These are phyloP conservation scores for Silurus meridionalis DNA, from an alignment of 2,113 vertebrate species.

Conservation along the genomic window DNA sequence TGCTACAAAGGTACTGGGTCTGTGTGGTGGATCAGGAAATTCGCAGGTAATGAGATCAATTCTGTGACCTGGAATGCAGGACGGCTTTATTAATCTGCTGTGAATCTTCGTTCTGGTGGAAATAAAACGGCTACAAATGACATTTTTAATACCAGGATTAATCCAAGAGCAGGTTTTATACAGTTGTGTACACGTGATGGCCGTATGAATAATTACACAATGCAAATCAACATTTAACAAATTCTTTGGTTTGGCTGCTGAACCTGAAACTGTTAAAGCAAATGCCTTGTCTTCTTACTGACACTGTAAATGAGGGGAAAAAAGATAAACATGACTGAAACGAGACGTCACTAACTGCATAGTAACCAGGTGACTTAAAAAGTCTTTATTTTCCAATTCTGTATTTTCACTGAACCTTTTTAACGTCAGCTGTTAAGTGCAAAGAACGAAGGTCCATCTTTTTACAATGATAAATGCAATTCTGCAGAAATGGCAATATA, in stretches of 20 bases:
- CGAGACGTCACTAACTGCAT: slow-evolving; percentile 1
- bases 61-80: slow-evolving; percentile 59
- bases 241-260: slow-evolving; percentile 67
- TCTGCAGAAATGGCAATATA: slow-evolving; percentile 12
- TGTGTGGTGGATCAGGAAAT: slow-evolving; percentile 70
- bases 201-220: neutral
- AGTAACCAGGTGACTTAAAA: neutral
- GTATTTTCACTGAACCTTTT: neutral
- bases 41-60: slow-evolving; percentile 54
- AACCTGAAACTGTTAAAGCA: slow-evolving; percentile 53
- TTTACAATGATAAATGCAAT: slow-evolving; percentile 33
- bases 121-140: neutral
- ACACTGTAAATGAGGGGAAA: slow-evolving; percentile 24
- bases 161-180: neutral
- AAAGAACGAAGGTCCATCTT: slow-evolving; percentile 7
- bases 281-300: slow-evolving; percentile 18
- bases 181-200: slow-evolving; percentile 11
- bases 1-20: slow-evolving; percentile 93
- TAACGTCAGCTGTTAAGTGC: neutral
- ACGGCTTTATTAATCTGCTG: slow-evolving; percentile 33
- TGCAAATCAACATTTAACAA: slow-evolving; percentile 44
- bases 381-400: neutral
- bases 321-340: neutral
- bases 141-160: neutral
- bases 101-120: slow-evolving; percentile 37